A percentile compares a stretch with the other conserved stretches of the same genome.
Evolutionary conservation across 2,797 vertebrate genomes (phyloP).

Genomic region (Acestrorhynchus altus): DNA sequence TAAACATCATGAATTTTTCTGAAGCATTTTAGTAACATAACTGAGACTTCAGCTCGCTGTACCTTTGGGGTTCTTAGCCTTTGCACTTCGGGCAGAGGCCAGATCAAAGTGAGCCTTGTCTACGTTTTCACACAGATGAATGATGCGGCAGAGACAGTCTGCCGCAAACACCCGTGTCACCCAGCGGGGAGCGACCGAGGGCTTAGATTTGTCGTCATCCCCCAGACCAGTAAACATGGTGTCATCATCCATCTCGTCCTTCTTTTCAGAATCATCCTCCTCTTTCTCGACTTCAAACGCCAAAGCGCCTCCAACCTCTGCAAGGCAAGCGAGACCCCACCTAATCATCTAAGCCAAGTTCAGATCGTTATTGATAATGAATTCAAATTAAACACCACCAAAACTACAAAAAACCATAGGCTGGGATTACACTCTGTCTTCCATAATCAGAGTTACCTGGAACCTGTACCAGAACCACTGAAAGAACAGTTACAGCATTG

Average conservation of each 20-base stretch:
- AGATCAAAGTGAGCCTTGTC: conserved; percentile 93
- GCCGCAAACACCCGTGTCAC: conserved; percentile 96
- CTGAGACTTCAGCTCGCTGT: conserved; percentile 6
- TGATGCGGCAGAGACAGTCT: conserved; percentile 94
- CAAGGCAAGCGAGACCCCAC: conserved; percentile 26
- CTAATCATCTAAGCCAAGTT: no score
- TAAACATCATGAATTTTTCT: no score
- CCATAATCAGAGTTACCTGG: neutral
- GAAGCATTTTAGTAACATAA: neutral
- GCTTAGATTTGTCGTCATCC: conserved; percentile 94
- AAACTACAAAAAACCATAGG: neutral
- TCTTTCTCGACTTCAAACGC: conserved; percentile 87
- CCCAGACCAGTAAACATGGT: conserved; percentile 96
- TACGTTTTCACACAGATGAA: conserved; percentile 91
- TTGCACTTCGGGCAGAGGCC: conserved; percentile 86
- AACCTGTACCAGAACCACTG: neutral
- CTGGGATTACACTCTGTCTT: neutral
- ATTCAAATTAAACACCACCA: no score
- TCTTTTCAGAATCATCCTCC: conserved; percentile 94
- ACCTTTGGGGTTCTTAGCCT: conserved; percentile 92
- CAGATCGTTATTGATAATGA: no score
- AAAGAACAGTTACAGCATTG: neutral
- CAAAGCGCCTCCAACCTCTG: conserved; percentile 88
- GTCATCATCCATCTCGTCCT: conserved; percentile 98
- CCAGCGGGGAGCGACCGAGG: conserved; percentile 97